These are phyloP conservation scores for Belgica antarctica DNA, from an alignment of 2,888 invertebrate species.

Conservation along the genomic window DNA sequence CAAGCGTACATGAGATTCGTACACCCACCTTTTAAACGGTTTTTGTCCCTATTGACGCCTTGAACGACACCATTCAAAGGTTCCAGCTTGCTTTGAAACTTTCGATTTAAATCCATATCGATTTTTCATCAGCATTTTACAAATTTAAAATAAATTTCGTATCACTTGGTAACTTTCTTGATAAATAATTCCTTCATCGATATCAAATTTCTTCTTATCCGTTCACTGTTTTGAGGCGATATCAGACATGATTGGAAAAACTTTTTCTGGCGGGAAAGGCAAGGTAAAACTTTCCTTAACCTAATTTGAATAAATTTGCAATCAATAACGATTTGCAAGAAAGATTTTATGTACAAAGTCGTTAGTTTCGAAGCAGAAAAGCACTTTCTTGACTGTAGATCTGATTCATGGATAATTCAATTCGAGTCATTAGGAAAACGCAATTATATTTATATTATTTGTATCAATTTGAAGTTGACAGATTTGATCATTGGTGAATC, in stretches of 20 bases:
- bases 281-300: constrained; percentile 28
- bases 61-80: not conserved
- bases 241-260: constrained; percentile 10
- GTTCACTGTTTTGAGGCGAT: not conserved
- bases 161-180: not conserved
- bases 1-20: constrained; percentile 89
- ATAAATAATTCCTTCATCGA: not conserved
- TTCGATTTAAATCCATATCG: constrained; percentile 37
- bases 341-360: constrained; percentile 14
- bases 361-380: too few species aligned
- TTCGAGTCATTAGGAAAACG: too few species aligned
- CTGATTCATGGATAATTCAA: too few species aligned
- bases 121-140: constrained; percentile 27
- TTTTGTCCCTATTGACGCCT: not conserved
- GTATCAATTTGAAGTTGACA: too few species aligned
- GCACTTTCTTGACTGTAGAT: too few species aligned
- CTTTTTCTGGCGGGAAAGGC: not conserved
- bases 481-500: too few species aligned
- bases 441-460: too few species aligned
- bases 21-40: constrained; percentile 65
- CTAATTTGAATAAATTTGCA: constrained; percentile 43
- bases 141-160: not conserved
- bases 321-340: constrained; percentile 40
- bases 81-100: constrained; percentile 17
- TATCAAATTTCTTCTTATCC: not conserved